Evolutionary conservation across 2,113 vertebrate species (phyloP).

Genomic region (Hepsetus odoe): DNA sequence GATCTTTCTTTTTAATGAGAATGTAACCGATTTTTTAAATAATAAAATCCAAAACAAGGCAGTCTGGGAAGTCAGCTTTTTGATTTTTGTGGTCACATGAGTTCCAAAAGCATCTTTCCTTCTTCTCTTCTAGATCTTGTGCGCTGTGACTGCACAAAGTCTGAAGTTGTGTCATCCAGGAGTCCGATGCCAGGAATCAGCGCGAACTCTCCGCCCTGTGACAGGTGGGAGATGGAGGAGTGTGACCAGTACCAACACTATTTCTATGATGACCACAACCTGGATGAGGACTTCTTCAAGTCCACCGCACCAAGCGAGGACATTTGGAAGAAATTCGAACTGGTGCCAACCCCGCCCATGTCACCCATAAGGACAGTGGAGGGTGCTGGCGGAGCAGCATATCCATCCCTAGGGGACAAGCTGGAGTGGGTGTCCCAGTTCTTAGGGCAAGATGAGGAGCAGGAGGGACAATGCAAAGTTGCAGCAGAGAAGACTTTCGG

Average conservation of each 20-base stretch:
- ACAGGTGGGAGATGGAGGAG: conserved; percentile 87
- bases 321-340: conserved; percentile 98
- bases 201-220: conserved; percentile 65
- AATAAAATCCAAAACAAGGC: too few species aligned
- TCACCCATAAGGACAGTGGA: conserved; percentile 79
- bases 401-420: conserved; percentile 75
- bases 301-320: conserved; percentile 94
- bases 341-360: conserved; percentile 89
- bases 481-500: conserved; percentile 77
- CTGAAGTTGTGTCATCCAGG: background rate
- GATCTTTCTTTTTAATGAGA: too few species aligned
- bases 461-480: conserved; percentile 76
- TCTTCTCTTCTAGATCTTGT: conserved; percentile 26
- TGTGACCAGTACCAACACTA: conserved; percentile 91
- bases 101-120: background rate
- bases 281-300: conserved; percentile 89
- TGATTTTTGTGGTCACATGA: too few species aligned
- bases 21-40: too few species aligned
- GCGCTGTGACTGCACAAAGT: conserved; percentile 21
- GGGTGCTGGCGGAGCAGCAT: conserved; percentile 65
- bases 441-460: conserved; percentile 83
- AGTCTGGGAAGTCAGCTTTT: too few species aligned
- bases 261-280: conserved; percentile 89
- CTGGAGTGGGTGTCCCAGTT: conserved; percentile 82
- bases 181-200: conserved; percentile 72